phyloP scores from a whole-genome alignment of 30 jellyfish, hydroid and myxozoan species.

The Aurelia coerulea region DNA sequence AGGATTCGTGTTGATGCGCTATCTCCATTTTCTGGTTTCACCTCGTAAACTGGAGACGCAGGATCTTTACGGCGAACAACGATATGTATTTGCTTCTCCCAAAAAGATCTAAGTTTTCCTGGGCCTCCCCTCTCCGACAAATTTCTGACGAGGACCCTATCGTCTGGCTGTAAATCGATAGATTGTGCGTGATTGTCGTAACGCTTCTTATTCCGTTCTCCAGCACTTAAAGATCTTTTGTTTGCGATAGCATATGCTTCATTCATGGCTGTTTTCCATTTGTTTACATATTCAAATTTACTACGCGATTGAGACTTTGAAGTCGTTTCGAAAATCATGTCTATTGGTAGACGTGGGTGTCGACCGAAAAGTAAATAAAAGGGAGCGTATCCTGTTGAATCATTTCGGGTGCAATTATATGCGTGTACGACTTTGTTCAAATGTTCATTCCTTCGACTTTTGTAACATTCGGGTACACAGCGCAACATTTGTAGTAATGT shows the following conservation, averaged over 20 bases:
- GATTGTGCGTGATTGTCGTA: not conserved
- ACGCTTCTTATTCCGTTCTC: not conserved
- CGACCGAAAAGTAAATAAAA: constrained; percentile 35
- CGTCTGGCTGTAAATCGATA: not conserved
- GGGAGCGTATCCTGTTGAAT: constrained; percentile 45
- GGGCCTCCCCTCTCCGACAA: constrained; percentile 7
- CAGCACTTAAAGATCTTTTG: not conserved
- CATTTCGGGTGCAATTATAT: constrained; percentile 25
- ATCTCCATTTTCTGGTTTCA: not conserved
- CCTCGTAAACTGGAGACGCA: not conserved
- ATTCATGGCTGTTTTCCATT: not conserved
- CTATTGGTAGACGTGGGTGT: constrained; percentile 5
- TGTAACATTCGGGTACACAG: constrained; percentile 16
- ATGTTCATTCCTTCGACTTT: constrained; percentile 21
- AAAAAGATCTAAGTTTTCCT: not conserved
- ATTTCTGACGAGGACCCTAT: not conserved
- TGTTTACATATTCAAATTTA: not conserved
- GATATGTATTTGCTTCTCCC: not conserved
- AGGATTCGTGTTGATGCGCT: not conserved
- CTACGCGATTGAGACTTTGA: not conserved
- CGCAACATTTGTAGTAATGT: constrained; percentile 32
- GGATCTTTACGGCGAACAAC: not conserved
- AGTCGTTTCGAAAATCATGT: not conserved
- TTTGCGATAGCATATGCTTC: not conserved
- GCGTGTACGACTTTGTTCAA: constrained; percentile 21